A percentile compares a stretch with the other conserved stretches of the same genome.
Evolutionary conservation across 35 echinoderm and acorn worm species (phyloP).

Genomic region (Ophioderma brevispina): DNA sequence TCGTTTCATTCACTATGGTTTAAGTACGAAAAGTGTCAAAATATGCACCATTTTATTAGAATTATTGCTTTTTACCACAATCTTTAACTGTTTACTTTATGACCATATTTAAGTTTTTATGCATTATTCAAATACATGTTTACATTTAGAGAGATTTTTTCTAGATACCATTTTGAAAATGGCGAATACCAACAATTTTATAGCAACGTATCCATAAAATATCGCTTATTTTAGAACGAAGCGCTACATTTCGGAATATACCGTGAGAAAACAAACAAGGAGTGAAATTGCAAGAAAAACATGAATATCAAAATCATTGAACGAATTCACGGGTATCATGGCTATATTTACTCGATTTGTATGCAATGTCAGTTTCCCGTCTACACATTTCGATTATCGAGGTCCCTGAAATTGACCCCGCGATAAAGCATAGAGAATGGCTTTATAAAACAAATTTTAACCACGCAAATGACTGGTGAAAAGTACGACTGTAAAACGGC

Average conservation of each 20-base stretch:
- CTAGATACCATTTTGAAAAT: no score
- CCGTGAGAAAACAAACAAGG: no score
- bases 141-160: no score
- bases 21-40: conserved; percentile 5
- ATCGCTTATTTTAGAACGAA: no score
- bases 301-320: not conserved
- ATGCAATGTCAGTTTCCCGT: not conserved
- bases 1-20: not conserved
- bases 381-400: not conserved
- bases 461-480: not conserved
- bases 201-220: no score
- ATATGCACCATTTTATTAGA: not conserved
- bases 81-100: not conserved
- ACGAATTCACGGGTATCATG: not conserved
- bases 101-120: not conserved
- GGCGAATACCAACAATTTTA: no score
- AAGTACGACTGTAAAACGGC: not conserved
- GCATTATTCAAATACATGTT: not conserved
- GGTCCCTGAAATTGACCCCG: not conserved
- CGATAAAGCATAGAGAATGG: not conserved
- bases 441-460: not conserved
- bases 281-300: not conserved
- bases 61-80: not conserved
- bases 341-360: not conserved
- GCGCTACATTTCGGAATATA: no score